Conservation (phyloP, 2,797 vertebrate genomes). For the Poliocrania exsul region DNA sequence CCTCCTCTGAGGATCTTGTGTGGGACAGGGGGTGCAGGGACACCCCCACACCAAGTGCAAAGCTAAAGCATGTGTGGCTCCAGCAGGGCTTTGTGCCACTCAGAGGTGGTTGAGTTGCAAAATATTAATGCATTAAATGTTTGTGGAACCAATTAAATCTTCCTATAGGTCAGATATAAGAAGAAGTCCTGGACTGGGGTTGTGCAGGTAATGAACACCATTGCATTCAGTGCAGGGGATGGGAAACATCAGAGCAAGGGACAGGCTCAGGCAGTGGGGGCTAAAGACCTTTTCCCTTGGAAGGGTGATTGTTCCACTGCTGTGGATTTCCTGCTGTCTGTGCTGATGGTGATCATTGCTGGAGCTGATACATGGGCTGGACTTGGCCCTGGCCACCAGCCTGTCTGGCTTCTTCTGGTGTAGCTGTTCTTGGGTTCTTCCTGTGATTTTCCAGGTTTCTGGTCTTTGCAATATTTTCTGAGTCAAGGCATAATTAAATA, state of each 20-base stretch:
- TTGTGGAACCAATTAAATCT: not conserved
- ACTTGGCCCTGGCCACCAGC: not conserved
- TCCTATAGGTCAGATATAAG: not conserved
- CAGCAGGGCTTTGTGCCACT: not conserved
- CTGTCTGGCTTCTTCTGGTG: not conserved
- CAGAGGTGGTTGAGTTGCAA: not conserved
- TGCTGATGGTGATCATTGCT: not conserved
- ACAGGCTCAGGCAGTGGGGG: not conserved
- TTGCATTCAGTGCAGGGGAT: not conserved
- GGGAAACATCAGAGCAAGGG: not conserved
- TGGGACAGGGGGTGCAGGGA: fast-evolving
- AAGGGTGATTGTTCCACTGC: not conserved
- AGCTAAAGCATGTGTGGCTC: not conserved
- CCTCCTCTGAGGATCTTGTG: not conserved
- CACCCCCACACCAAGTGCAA: not conserved
- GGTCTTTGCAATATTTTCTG: not conserved
- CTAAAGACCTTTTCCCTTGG: not conserved
- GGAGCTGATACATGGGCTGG: not conserved
- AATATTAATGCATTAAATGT: not conserved
- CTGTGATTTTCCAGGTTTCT: not conserved
- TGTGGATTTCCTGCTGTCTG: not conserved
- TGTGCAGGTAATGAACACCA: fast-evolving
- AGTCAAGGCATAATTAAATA: not conserved
- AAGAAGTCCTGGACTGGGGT: not conserved
- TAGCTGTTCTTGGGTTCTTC: not conserved